These are phyloP conservation scores for Anguilla obscura DNA, from an alignment of 2,797 vertebrate species.

Conservation along the genomic window DNA sequence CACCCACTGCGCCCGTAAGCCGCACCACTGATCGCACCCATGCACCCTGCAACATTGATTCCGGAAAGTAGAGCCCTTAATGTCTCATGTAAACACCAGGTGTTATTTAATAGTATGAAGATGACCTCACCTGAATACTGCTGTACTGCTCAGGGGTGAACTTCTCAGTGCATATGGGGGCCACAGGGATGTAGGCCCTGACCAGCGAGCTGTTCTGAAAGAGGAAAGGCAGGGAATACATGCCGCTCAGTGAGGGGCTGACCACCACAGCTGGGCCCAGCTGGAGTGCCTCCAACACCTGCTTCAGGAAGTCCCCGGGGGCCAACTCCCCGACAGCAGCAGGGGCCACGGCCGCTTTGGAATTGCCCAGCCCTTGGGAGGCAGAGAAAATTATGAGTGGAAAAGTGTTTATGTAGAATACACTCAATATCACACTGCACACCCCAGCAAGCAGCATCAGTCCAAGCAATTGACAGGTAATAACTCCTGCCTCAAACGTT, in stretches of 20 bases:
- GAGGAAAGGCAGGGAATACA: slow-evolving; percentile 94
- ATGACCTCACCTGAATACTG: slow-evolving; percentile 73
- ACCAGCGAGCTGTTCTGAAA: slow-evolving; percentile 75
- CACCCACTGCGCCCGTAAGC: too few species aligned
- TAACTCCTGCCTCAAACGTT: neutral
- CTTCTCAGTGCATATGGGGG: slow-evolving; percentile 94
- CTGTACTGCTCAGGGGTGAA: slow-evolving; percentile 79
- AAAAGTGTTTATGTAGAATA: neutral
- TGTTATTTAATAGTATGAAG: neutral
- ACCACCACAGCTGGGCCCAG: slow-evolving; percentile 80
- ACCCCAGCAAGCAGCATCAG: neutral
- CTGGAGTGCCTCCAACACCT: slow-evolving; percentile 76
- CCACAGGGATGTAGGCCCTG: slow-evolving; percentile 85
- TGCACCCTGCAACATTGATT: too few species aligned
- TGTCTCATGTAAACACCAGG: neutral
- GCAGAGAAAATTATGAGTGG: neutral
- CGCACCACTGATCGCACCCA: too few species aligned
- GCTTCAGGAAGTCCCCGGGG: slow-evolving; percentile 78
- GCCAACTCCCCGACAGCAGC: slow-evolving; percentile 74
- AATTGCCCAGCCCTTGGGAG: slow-evolving; percentile 80
- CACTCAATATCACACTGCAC: neutral
- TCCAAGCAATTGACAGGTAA: neutral
- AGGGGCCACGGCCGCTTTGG: slow-evolving; percentile 76
- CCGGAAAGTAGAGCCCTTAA: neutral
- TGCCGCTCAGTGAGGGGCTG: slow-evolving; percentile 94